Conservation (phyloP, 2,888 invertebrate genomes). For the Ophraella communa region DNA sequence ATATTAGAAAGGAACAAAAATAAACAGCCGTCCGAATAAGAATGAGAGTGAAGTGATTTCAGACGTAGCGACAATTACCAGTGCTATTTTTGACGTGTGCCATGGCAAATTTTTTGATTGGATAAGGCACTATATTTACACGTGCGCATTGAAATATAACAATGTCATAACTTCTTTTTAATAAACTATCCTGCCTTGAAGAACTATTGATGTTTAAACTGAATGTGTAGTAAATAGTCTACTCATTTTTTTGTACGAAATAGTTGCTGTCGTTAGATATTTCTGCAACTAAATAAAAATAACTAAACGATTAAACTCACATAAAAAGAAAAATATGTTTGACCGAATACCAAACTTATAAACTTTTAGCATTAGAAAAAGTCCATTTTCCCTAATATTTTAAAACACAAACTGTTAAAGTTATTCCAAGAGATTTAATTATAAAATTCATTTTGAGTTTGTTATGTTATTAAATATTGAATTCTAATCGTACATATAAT, state of each 20-base stretch:
- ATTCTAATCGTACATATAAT: no score
- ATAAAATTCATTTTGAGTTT: no score
- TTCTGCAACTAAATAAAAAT: slow-evolving; percentile 52
- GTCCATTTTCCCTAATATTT: no score
- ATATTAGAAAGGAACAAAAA: slow-evolving; percentile 41
- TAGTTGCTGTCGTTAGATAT: slow-evolving; percentile 53
- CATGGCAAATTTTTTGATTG: slow-evolving; percentile 45
- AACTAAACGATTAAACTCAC: slow-evolving; percentile 6
- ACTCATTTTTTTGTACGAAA: slow-evolving; percentile 60
- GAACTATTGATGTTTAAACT: slow-evolving; percentile 55
- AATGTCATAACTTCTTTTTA: slow-evolving; percentile 48
- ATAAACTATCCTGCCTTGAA: slow-evolving; percentile 58
- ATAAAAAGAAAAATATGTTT: background rate
- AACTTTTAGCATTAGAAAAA: no score
- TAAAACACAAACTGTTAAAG: no score
- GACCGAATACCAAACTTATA: background rate
- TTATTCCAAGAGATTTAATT: no score
- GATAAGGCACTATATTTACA: slow-evolving; percentile 41
- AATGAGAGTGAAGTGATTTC: slow-evolving; percentile 51
- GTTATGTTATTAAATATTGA: no score
- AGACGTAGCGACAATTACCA: slow-evolving; percentile 40
- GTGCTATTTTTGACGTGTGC: slow-evolving; percentile 51
- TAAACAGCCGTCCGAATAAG: slow-evolving; percentile 55
- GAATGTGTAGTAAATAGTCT: slow-evolving; percentile 58
- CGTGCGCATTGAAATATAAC: slow-evolving; percentile 43